phyloP scores from a whole-genome alignment of 2,888 invertebrate species.

The Drosophila formosana region DNA sequence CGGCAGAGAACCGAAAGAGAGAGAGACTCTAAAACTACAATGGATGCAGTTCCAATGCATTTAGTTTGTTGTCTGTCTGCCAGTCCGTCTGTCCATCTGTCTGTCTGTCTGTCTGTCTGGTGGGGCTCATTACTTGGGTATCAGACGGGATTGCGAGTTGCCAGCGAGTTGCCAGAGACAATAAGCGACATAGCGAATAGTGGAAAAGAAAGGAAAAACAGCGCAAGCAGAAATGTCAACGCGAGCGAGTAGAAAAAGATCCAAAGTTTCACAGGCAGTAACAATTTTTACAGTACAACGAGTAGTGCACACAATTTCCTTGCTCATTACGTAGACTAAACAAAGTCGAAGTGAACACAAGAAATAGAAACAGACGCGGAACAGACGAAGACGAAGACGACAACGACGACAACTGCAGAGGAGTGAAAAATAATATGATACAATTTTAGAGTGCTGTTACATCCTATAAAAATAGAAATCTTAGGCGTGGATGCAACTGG shows the following conservation, averaged over 20 bases:
- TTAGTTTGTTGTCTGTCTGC: conserved; percentile 46
- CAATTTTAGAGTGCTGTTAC: conserved; percentile 40
- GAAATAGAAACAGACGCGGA: conserved; percentile 48
- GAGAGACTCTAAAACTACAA: conserved; percentile 35
- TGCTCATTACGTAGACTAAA: conserved; percentile 65
- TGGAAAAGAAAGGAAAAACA: conserved; percentile 35
- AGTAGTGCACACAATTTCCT: conserved; percentile 58
- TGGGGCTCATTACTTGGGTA: conserved; percentile 64
- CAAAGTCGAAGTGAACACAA: conserved; percentile 43
- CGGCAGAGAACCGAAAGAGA: neutral
- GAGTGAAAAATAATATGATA: conserved; percentile 58
- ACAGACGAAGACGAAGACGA: conserved; percentile 6
- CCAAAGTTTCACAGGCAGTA: conserved; percentile 61
- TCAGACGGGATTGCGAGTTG: conserved; percentile 62
- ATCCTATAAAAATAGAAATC: conserved; percentile 41
- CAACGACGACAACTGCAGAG: conserved; percentile 15
- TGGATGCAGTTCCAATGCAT: conserved; percentile 57
- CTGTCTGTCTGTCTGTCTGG: conserved; percentile 26
- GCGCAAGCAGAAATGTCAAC: conserved; percentile 65
- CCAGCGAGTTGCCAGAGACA: conserved; percentile 41
- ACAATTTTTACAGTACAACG: conserved; percentile 49
- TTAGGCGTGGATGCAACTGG: conserved; percentile 14
- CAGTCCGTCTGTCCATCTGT: conserved; percentile 10
- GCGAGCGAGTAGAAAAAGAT: conserved; percentile 30
- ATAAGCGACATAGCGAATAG: conserved; percentile 42